Evolutionary conservation across 2,113 vertebrate genomes (phyloP), one percentile per base, ranked within the genome.

Genomic region (Macquaria ambigua): DNA sequence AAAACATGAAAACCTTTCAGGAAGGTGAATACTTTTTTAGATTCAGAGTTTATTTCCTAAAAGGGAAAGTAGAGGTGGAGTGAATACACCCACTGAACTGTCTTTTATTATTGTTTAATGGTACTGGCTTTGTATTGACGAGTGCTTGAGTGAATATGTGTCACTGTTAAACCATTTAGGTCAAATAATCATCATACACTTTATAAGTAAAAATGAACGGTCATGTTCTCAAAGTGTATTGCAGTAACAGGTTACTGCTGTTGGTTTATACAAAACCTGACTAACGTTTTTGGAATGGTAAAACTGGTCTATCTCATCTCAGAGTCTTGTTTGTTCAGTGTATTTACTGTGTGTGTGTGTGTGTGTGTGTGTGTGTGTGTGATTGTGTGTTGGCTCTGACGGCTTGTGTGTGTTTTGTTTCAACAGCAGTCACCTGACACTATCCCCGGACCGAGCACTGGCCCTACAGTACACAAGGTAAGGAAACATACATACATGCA

Each of bases 341-440:
- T 92, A 62, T 92, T 88, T 84, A 85, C 81, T 61, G 15, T 85
- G 80, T 84, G 82, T 77, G 55, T 74, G 82, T 77, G 67, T 72
- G 25, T 74, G 55, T 83, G 75, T 73, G 61, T 64, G 15, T 85
- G 80, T 84, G 82, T 77, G 55, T 74, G 82, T 77, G 67, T 72
- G 25, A 61, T 50, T 74, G 55, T 83, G 75, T 73, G 61, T 64
- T 59, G 67, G 41, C 77, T 84, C 88, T 94, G 82, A 93, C 25
- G n/a, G 74, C n/a, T 69, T 92, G 31, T 93, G 43, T 92, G 82
- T 41, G 0, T 73, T 86, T 69, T 86, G 75, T 93, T 90, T 94
- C 52, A 84, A 93, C 93, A 96, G 96, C 96, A 96, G 91, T 96
- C 95, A 93, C 95, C 96, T 88, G 96, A 96, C 87, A 95, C 96